A percentile compares a stretch with the other conserved stretches of the same genome.
Evolutionary conservation across 2,797 vertebrate species (phyloP).

Genomic region (Gymnocypris eckloni): DNA sequence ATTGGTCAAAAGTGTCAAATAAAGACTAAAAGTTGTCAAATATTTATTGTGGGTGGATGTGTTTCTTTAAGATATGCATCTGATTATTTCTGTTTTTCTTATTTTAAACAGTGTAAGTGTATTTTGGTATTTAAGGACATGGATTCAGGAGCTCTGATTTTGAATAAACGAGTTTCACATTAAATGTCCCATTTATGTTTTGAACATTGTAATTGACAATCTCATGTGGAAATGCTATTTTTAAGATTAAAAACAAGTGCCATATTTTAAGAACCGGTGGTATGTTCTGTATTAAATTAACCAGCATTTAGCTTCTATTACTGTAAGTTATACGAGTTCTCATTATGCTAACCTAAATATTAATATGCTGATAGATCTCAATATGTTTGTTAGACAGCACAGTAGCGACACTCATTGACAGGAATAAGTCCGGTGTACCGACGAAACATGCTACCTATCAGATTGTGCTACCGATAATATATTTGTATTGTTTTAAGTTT

Average conservation of each 20-base stretch:
- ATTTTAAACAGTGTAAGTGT: neutral
- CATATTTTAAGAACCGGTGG: neutral
- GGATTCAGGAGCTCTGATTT: neutral
- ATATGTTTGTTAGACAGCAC: neutral
- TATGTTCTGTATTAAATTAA: neutral
- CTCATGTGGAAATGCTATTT: neutral
- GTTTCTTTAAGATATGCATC: neutral
- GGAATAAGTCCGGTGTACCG: neutral
- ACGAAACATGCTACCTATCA: too few species aligned
- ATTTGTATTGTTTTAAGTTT: too few species aligned
- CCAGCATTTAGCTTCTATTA: neutral
- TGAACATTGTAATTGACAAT: neutral
- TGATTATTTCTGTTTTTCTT: neutral
- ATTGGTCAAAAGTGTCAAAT: neutral
- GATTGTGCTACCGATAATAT: too few species aligned
- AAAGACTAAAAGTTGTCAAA: neutral
- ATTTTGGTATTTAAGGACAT: neutral
- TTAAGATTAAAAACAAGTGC: neutral
- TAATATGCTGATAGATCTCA: neutral
- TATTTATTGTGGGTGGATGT: slow-evolving; percentile 12
- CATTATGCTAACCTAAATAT: neutral
- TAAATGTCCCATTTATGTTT: neutral
- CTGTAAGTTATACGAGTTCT: neutral
- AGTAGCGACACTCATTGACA: neutral
- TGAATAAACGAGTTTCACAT: neutral